Evolutionary conservation across 2,888 invertebrate genomes (phyloP), one percentile per base, ranked within the genome.

Genomic region (Arrhopalites spinosus): DNA sequence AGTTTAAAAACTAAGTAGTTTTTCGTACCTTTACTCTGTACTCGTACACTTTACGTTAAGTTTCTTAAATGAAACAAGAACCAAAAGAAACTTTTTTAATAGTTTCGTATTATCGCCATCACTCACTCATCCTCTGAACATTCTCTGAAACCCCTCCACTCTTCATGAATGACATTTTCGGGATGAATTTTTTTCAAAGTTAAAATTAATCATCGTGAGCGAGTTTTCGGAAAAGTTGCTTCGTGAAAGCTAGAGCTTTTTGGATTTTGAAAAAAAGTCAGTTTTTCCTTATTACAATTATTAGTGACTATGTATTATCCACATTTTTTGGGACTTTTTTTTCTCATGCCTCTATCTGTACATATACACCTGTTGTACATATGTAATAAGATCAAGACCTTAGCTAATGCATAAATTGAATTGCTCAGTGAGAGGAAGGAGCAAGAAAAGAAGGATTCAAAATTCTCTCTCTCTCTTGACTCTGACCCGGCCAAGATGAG

Each of bases 331-430:
- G n/a, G 36, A 36, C 36, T 36, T 36, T 36, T 36, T 36, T 11
- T 36, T 11, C n/a, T n/a, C n/a, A n/a, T n/a, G n/a, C n/a, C n/a
- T 7, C 36, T 36, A 36, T 36, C 36, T 11, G 36, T n/a, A n/a
- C 53, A n/a, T n/a, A 2, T 56, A 56, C 50, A n/a, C 59, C 7
- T 59, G 59, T 59, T 7, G 25, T 59, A 25, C 50, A 50, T 50
- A 15, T 15, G 59, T 7, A 8, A 64, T 30, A 36, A 17, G 45
- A 45, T 5, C 30, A 20, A 66, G 66, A 66, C 66, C 66, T 72
- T 61, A 63, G 43, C 47, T 72, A 64, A 64, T 72, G 61, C 64
- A 72, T 72, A 72, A 66, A 72, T 72, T 72, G 72, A 72, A 72
- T 69, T 56, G 53, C 50, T 56, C 27, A 27, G 45, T 68, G 27